Base-by-base conservation (phyloP, 2,888 invertebrate genomes). In the Torymus texanus region DNA sequence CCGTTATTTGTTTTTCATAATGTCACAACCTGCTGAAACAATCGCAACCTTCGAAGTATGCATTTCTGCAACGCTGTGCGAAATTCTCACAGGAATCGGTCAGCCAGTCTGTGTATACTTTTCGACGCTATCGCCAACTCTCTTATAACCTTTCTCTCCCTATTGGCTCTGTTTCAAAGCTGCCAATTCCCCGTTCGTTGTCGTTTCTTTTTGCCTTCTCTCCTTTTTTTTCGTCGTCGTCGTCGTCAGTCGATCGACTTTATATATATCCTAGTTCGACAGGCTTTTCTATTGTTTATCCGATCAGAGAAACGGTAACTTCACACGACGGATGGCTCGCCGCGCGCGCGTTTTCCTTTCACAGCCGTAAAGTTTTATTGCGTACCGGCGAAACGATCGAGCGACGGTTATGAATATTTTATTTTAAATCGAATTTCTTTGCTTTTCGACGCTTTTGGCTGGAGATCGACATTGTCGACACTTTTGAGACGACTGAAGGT, bases 251-350 rank as follows among this genome's bases (percentile, higher is more conserved):
- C 62, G 77, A 78, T 81, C 72, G 61, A 41, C 41, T 41, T 55
- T 41, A 29, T 63, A 21, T 16, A 55, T 56, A 55, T 56, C 59
- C 58, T 73, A 81, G 84, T 85, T 84, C 80, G 79, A 82, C 79
- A 83, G 84, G 78, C 80, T 81, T 85, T 66, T 82, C 80, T 67
- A 82, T 85, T 83, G 83, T 86, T 84, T 84, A 83, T 83, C 71
- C 82, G 66, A 77, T 76, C 10, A 5, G 55, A 78, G 50, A 76
- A 78, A 78, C 65, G 21, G 58, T 62, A 59, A 55, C 18, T 63
- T 29, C 63, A 41, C 68, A 41, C 68, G 71, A 77, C 65, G 70
- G 71, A 71, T 71, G 71, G 58, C n/a, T 51, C 58, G 61, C 41
- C 41, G 8, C 8, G 5, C 51, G n/a, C 18, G 2, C 56, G 63